These are phyloP conservation scores for Carcina quercana DNA, from an alignment of 2,888 invertebrate species.

Conservation along the genomic window DNA sequence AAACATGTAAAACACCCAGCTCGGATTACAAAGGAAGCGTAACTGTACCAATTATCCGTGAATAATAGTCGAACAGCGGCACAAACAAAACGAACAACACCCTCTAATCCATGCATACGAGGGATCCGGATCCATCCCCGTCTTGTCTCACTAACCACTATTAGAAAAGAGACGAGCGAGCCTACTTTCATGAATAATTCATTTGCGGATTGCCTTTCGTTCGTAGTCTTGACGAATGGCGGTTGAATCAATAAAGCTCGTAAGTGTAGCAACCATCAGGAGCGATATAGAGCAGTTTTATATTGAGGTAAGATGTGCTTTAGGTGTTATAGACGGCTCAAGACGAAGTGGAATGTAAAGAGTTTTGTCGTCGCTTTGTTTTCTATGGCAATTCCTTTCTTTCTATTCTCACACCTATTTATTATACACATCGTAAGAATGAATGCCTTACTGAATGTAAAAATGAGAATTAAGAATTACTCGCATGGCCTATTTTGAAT, in stretches of 20 bases:
- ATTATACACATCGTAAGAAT: neutral
- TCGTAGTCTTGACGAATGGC: constrained; percentile 36
- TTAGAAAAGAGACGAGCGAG: constrained; percentile 32
- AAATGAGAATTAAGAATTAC: too few relatives aligned
- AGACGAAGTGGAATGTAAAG: neutral
- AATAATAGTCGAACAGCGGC: too few relatives aligned
- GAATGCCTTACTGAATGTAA: too few relatives aligned
- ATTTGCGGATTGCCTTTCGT: constrained; percentile 35
- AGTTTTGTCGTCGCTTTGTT: neutral
- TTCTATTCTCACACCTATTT: neutral
- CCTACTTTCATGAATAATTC: constrained; percentile 40
- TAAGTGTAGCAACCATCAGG: constrained; percentile 28
- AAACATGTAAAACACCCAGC: too few relatives aligned
- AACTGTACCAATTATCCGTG: too few relatives aligned
- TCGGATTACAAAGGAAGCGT: too few relatives aligned
- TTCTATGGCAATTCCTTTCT: neutral
- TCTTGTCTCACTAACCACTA: constrained; percentile 42
- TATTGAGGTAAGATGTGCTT: constrained; percentile 11
- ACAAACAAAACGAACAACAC: neutral
- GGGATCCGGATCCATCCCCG: constrained; percentile 21
- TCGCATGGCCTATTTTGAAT: too few relatives aligned
- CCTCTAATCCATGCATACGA: constrained; percentile 28
- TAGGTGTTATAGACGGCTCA: neutral
- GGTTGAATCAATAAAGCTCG: constrained; percentile 39
- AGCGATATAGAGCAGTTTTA: constrained; percentile 26